Evolutionary conservation across 2,888 invertebrate genomes (phyloP).

Genomic region (Mesoligia furuncula): DNA sequence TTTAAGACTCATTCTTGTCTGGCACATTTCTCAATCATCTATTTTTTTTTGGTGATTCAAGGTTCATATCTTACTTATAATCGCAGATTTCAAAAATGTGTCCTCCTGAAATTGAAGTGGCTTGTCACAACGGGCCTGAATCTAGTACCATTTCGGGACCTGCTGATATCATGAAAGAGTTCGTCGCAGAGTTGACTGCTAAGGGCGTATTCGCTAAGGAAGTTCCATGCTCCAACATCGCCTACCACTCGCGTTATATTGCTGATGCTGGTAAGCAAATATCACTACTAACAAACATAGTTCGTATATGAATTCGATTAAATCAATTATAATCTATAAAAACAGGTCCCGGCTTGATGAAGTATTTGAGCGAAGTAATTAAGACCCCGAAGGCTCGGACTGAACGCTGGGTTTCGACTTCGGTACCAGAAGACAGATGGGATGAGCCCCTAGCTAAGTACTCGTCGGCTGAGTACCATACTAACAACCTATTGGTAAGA

Average conservation of each 20-base stretch:
- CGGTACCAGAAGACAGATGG: constrained; percentile 91
- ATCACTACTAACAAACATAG: background rate
- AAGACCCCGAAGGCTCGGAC: constrained; percentile 92
- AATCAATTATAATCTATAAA: background rate
- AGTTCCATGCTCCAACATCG: constrained; percentile 91
- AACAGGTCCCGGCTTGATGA: constrained; percentile 85
- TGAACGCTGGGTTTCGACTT: constrained; percentile 95
- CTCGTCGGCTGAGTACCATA: constrained; percentile 59
- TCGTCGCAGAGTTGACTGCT: background rate
- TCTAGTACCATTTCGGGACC: constrained; percentile 95
- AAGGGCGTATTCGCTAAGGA: constrained; percentile 77
- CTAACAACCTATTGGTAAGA: constrained; percentile 61
- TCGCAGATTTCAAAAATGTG: constrained; percentile 68
- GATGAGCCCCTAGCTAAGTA: constrained; percentile 39
- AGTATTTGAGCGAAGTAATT: constrained; percentile 91
- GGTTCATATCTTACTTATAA: background rate
- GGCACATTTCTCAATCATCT: background rate
- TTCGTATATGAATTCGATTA: background rate
- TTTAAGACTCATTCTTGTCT: background rate
- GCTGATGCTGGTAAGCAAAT: constrained; percentile 85
- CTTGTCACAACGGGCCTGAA: constrained; percentile 95
- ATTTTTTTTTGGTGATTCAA: background rate
- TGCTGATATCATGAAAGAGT: constrained; percentile 88
- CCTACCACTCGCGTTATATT: constrained; percentile 91
- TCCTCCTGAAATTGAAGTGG: constrained; percentile 86